Evolutionary conservation across 2,888 invertebrate genomes (phyloP), one percentile per base, ranked within the genome.

Genomic region (Conops quadrifasciatus): DNA sequence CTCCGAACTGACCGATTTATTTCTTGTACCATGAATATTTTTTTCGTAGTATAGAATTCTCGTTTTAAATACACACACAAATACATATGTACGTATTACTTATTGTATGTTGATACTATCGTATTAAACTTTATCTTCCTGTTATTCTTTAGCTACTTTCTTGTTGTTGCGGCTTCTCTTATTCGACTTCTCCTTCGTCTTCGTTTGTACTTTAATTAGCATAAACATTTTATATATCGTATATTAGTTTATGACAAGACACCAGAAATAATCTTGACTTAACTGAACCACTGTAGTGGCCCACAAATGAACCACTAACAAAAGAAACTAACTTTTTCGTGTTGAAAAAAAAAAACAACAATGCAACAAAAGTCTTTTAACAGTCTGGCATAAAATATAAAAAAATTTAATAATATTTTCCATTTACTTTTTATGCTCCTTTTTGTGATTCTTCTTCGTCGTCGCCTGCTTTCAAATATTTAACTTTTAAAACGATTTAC

Each of bases 361-460:
- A 7, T 4, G 36, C 9, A 9, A 9, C 36, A 36, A 36, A 36
- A 4, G 9, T 36, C 9, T 36, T 36, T 36, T 4, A 36, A 36
- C 9, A 36, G 9, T 7, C 4, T 36, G 36, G 4, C 16, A 36
- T 11, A 62, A n/a, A 36, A 62, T 30, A 60, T 16, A 3, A 36
- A 11, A n/a, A 60, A 28, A n/a, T 15, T n/a, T 56, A 60, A 60
- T 30, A 60, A 36, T 15, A 56, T 24, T 62, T 62, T 62, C 36
- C 62, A 62, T 62, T 62, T 62, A 62, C 62, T 62, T 62, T 59
- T 59, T 59, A n/a, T 24, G 21, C 21, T 59, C 26, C 36, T 36
- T 36, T 9, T 36, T 36, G 36, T 36, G 4, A 9, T 36, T 36
- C 36, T 36, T 36, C 36, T 36, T 36, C 36, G 4, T 36, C 4